Conservation (phyloP, 2,888 invertebrate genomes). For the Dryomyza anilis region DNA sequence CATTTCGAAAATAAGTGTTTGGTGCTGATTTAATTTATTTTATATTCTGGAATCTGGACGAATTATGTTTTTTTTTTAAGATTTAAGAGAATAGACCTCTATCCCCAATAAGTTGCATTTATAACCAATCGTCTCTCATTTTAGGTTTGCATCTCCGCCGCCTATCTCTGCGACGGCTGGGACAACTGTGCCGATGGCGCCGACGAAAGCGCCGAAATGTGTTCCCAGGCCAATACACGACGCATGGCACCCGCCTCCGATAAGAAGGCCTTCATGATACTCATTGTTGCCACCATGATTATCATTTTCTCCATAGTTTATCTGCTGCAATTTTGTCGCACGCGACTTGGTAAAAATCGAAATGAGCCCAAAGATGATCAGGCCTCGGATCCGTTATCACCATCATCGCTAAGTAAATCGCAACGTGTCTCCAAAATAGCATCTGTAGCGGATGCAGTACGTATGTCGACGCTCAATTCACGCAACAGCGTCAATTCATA, state of each 20-base stretch:
- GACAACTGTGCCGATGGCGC: constrained; percentile 81
- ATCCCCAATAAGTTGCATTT: too few relatives aligned
- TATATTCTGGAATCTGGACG: too few relatives aligned
- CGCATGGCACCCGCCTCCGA: constrained; percentile 62
- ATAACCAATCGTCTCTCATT: background rate
- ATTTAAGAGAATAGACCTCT: too few relatives aligned
- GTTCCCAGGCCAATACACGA: constrained; percentile 62
- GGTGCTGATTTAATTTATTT: too few relatives aligned
- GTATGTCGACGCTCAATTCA: constrained; percentile 71
- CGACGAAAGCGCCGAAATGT: constrained; percentile 74
- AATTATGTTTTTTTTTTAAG: background rate
- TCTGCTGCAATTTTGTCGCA: constrained; percentile 65
- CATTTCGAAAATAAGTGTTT: too few relatives aligned
- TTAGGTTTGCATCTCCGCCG: constrained; percentile 70
- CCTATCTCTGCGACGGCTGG: constrained; percentile 76
- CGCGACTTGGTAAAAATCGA: constrained; percentile 62
- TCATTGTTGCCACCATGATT: constrained; percentile 65
- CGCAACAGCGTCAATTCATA: constrained; percentile 70
- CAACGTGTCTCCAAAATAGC: constrained; percentile 60
- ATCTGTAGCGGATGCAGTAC: constrained; percentile 64
- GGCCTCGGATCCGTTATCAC: constrained; percentile 71
- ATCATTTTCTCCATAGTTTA: constrained; percentile 64
- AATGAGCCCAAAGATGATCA: constrained; percentile 68
- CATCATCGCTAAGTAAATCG: constrained; percentile 59
- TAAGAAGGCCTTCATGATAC: constrained; percentile 65